Conservation (phyloP, 1,140 invertebrate species). For the Ceratina calcarata region DNA sequence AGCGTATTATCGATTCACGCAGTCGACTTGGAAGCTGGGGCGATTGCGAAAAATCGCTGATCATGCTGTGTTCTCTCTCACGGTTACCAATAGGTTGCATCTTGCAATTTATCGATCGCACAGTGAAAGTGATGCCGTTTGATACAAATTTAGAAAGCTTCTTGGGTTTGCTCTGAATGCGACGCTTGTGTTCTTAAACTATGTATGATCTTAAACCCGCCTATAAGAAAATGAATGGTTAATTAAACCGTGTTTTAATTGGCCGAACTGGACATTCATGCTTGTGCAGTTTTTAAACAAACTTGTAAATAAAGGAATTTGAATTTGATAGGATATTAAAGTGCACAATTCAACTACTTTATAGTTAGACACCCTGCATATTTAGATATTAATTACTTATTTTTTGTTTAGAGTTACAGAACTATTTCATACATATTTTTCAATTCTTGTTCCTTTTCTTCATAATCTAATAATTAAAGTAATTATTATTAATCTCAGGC, state of each 20-base stretch:
- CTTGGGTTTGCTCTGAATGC: conserved; percentile 29
- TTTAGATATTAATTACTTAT: too few species aligned
- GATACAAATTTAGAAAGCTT: conserved; percentile 76
- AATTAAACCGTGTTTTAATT: conserved; percentile 34
- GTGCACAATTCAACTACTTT: too few species aligned
- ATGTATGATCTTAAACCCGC: neutral
- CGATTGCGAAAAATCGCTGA: conserved; percentile 28
- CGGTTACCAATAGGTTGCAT: conserved; percentile 13
- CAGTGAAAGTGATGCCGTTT: conserved; percentile 72
- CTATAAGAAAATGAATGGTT: neutral
- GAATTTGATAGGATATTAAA: too few species aligned
- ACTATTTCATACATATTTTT: too few species aligned
- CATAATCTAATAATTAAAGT: neutral
- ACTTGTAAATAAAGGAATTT: too few species aligned
- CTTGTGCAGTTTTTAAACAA: too few species aligned
- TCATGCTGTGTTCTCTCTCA: conserved; percentile 36
- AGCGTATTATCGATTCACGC: conserved; percentile 5
- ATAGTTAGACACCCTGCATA: too few species aligned
- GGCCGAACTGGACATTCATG: neutral
- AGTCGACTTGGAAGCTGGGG: conserved; percentile 1
- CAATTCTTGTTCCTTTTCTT: too few species aligned
- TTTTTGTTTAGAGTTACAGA: too few species aligned
- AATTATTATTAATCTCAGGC: neutral
- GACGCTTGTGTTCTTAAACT: neutral
- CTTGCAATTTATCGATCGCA: conserved; percentile 65